Evolutionary conservation across 2,888 invertebrate genomes (phyloP).

Genomic region (Trilocha varians): DNA sequence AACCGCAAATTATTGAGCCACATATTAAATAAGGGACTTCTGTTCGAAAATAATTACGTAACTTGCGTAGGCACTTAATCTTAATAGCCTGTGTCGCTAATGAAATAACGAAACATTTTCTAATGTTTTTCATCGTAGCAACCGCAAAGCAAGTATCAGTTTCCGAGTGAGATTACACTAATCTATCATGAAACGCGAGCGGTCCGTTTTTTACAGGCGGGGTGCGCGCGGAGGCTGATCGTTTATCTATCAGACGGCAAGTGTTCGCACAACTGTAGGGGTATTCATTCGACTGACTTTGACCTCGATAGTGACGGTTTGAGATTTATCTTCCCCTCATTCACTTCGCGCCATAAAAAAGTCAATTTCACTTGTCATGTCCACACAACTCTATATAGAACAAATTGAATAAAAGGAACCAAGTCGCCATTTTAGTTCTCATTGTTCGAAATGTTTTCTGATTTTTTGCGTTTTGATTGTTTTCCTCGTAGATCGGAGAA

Average conservation of each 20-base stretch:
- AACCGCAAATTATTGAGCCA: neutral
- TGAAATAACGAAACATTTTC: neutral
- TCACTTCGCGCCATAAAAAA: too few species aligned
- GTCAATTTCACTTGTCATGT: too few species aligned
- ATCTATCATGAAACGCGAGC: neutral
- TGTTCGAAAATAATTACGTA: neutral
- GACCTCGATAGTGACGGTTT: too few species aligned
- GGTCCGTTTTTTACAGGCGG: neutral
- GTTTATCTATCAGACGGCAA: neutral
- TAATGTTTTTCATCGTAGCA: neutral
- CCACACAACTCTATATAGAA: too few species aligned
- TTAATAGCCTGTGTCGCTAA: too few species aligned
- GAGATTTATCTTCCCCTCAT: too few species aligned
- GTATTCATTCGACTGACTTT: neutral
- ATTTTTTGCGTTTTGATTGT: neutral
- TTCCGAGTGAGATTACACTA: neutral
- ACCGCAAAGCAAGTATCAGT: neutral
- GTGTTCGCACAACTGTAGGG: neutral
- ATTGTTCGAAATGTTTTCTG: neutral
- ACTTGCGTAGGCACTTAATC: neutral
- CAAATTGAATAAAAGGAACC: too few species aligned
- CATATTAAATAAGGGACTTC: neutral
- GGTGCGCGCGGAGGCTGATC: too few species aligned
- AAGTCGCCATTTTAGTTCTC: too few species aligned
- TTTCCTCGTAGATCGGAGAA: neutral